Evolutionary conservation across 2,888 invertebrate species (phyloP), one percentile per base, ranked within the genome.

Genomic region (Scotopteryx bipunctaria): DNA sequence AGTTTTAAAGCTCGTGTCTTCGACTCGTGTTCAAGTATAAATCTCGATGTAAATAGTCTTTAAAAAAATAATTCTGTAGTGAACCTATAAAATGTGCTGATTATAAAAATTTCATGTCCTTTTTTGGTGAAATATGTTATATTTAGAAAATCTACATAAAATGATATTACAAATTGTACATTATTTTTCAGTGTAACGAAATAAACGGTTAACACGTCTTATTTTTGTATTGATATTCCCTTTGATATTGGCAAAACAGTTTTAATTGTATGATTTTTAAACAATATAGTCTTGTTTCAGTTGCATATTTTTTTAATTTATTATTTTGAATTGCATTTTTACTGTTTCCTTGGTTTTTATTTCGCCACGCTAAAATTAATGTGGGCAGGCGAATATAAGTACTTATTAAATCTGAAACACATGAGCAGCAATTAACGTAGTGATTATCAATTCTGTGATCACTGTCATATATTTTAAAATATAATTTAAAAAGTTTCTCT

Each of bases 1-100:
- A 71, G 66, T 63, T 67, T 55, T 66, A 67, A 46, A 73, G 63
- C 71, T 73, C 64, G 70, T 72, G 70, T 78, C 76, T 71, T 71
- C 61, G 70, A 74, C 73, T 73, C 73, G 80, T 83, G 80, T 82
- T 81, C 78, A 79, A 68, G 69, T 41, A 47, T 41, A 38, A 55
- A 69, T 69, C 40, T 71, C 55, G 65, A 70, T 73, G 69, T 76
- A 70, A 66, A 75, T 76, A 73, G 67, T 63, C 55, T 63, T 60
- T 63, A 61, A 43, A 48, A 31, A 42, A 63, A 42, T 62, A 59
- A 67, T 73, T 69, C 19, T 53, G 51, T 64, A 61, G 58, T 68
- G 17, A 42, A 16, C 63, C 62, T 67, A 64, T 40, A 38, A 45
- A 49, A 46, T 49, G 25, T 49, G 47, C 40, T 45, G 27, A 33